Percentiles rank a stretch among this genome's conserved stretches.
These are phyloP conservation scores for Sphaerophoria taeniata DNA, from an alignment of 2,888 invertebrate species.

Conservation along the genomic window DNA sequence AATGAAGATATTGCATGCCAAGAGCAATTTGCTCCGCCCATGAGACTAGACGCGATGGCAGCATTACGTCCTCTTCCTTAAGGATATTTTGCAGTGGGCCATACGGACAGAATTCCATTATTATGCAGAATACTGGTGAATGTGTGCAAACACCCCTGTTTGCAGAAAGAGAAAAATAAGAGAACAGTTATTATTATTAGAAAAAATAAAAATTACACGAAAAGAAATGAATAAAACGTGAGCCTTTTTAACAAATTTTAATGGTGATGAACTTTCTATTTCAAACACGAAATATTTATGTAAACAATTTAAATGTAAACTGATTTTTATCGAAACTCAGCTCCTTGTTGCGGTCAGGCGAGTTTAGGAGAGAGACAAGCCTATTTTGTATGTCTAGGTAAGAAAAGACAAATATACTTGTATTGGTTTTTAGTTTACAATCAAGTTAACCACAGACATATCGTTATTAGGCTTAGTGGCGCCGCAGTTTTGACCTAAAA, in stretches of 20 bases:
- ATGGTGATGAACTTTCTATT: not conserved
- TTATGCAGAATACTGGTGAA: slow-evolving; percentile 95
- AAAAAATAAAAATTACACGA: slow-evolving; percentile 7
- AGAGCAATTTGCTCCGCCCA: slow-evolving; percentile 98
- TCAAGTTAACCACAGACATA: slow-evolving; percentile 8
- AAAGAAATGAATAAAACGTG: not conserved
- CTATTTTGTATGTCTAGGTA: no score
- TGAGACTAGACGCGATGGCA: slow-evolving; percentile 92
- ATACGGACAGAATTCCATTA: slow-evolving; percentile 99
- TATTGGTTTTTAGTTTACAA: not conserved
- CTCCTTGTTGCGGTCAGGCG: slow-evolving; percentile 5
- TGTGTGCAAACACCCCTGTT: slow-evolving; percentile 95
- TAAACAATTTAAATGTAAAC: not conserved
- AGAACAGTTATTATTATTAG: slow-evolving; percentile 1
- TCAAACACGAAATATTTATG: not conserved
- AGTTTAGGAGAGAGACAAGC: no score
- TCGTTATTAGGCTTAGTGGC: slow-evolving; percentile 40
- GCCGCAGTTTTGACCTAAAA: slow-evolving; percentile 61
- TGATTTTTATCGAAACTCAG: no score
- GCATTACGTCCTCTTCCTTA: slow-evolving; percentile 91
- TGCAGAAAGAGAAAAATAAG: not conserved
- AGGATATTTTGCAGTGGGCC: slow-evolving; percentile 97
- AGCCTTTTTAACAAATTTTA: not conserved
- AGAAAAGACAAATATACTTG: no score
- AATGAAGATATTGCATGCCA: slow-evolving; percentile 98